Conservation (phyloP, 2,113 vertebrate genomes). For the Cynocephalus volans region DNA sequence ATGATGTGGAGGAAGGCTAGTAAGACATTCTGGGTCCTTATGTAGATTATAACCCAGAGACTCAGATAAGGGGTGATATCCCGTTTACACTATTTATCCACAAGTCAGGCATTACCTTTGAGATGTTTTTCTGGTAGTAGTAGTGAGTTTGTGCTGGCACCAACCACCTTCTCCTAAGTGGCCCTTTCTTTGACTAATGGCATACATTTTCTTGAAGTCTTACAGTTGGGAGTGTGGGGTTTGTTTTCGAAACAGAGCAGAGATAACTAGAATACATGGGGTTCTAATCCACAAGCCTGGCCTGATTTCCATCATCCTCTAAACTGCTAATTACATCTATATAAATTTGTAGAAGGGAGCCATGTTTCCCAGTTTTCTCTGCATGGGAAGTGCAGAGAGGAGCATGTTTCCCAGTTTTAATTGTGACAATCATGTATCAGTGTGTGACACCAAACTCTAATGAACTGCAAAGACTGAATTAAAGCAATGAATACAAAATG, state of each 20-base stretch:
- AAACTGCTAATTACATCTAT: neutral
- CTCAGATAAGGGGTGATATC: neutral
- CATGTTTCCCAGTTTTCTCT: neutral
- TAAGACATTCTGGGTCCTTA: neutral
- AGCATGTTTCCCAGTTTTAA: neutral
- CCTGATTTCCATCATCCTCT: neutral
- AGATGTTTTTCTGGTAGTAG: neutral
- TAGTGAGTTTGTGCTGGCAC: neutral
- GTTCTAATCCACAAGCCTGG: neutral
- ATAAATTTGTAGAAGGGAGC: neutral
- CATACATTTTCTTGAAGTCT: neutral
- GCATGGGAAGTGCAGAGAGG: neutral
- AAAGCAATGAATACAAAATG: neutral
- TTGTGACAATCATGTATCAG: neutral
- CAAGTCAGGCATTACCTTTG: neutral
- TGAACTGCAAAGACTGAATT: neutral
- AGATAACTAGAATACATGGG: neutral
- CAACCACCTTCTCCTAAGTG: neutral
- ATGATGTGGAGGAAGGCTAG: neutral
- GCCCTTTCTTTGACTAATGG: neutral
- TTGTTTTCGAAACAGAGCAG: neutral
- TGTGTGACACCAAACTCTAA: neutral
- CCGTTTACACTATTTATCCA: neutral
- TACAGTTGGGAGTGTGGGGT: neutral
- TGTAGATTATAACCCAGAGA: neutral